Base-by-base conservation (phyloP, 2,113 vertebrate species). In the Burhinus oedicnemus region DNA sequence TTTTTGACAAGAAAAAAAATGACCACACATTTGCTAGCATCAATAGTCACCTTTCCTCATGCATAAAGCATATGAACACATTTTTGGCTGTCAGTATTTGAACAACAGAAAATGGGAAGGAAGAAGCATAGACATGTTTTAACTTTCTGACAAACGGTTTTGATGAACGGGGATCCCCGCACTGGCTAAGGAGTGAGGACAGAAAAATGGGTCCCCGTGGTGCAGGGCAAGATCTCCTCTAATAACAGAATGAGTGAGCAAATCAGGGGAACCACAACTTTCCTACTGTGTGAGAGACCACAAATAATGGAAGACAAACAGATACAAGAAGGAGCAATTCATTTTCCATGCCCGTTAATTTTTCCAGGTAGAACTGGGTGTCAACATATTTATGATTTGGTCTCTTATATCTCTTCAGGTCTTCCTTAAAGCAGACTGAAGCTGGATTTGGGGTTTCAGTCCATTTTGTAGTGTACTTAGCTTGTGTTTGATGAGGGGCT, bases 191-290 rank as follows among this genome's bases (percentile, higher is more conserved):
- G 93, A 87, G 98, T 95, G 98, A 98, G 97, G 98, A 98, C 95
- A 97, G 98, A 98, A 97, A 97, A 98, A 98, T 97, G 84, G 94
- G 85, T 97, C 98, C 97, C 97, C 0, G 17, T 18, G 91, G 98
- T 95, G 95, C 85, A 89, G 93, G 93, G 96, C 89, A 55, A 93
- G 97, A 95, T 98, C 94, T 97, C 89, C 84, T 96, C 96, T 91
- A 96, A 97, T 79, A 91, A 91, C 95, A 96, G 94, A 95, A 94
- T 65, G 97, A 98, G 97, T 95, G 98, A 98, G 94, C 78, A 95
- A 97, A 97, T 97, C 95, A 92, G 97, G 97, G 93, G 92, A 94
- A 47, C 52, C 93, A 88, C 83, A 87, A 79, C 93, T 92, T 94
- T 74, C 90, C 96, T 98, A 96, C 97, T 93, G 94, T 96, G 94